Evolutionary conservation across 2,888 invertebrate species (phyloP), one percentile per base, ranked within the genome.

Genomic region (Lottia gigantea): DNA sequence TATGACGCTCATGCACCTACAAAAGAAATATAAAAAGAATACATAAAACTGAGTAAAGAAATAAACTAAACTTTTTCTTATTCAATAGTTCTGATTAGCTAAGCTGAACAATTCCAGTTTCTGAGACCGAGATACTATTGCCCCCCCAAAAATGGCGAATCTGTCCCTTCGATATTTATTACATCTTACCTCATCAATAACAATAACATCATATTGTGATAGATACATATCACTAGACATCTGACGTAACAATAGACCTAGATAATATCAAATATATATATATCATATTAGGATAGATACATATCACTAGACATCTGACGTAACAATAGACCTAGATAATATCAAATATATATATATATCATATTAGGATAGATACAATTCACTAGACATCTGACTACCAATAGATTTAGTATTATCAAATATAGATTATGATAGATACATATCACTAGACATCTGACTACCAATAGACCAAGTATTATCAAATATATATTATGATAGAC

Each of bases 141-240:
- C n/a, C n/a, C n/a, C n/a, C n/a, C n/a, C n/a, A n/a, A n/a, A n/a
- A n/a, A n/a, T n/a, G n/a, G n/a, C n/a, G n/a, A n/a, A n/a, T n/a
- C n/a, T n/a, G n/a, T n/a, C n/a, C n/a, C n/a, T n/a, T n/a, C n/a
- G n/a, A n/a, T n/a, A n/a, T n/a, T n/a, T n/a, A n/a, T n/a, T n/a
- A n/a, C n/a, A n/a, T n/a, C 63, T 70, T 64, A 83, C 95, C 90
- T 99, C 99, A 87, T 99, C 99, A 66, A 99, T 91, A 63, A 99
- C 95, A 68, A 99, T 92, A 0, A 97, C 95, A 89, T 96, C 95
- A 88, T 97, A 98, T 75, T 92, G 92, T 3, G 83, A 81, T 31
- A 97, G 89, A 73, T 92, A 91, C 45, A 94, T 92, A 86, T 97
- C 96, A 72, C 94, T 92, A 0, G 94, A 92, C 84, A 97, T 92